These are phyloP conservation scores for Parus major DNA, from an alignment of 2,113 vertebrate genomes.

Conservation along the genomic window DNA sequence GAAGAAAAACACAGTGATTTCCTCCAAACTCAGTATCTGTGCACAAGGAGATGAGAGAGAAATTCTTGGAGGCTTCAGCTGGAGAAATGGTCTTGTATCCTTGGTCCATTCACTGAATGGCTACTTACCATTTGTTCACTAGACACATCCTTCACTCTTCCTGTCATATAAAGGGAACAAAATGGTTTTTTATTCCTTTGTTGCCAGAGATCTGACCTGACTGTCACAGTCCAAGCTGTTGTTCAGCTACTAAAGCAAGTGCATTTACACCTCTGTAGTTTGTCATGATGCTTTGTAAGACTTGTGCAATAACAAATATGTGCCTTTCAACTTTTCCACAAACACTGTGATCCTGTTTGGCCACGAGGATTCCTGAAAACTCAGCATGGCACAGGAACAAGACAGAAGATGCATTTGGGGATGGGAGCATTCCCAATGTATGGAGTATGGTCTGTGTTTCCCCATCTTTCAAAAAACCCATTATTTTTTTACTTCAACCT, in stretches of 20 bases:
- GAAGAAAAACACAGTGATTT: not conserved
- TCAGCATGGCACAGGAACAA: not conserved
- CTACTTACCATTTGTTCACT: not conserved
- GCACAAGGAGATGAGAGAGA: not conserved
- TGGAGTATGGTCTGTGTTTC: not conserved
- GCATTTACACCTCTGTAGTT: not conserved
- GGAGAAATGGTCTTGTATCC: not conserved
- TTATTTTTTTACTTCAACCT: not conserved
- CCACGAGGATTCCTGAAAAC: not conserved
- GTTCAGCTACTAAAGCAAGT: not conserved
- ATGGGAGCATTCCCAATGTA: not conserved
- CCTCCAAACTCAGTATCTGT: not conserved
- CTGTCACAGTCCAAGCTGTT: not conserved
- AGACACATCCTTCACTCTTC: not conserved
- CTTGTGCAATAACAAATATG: not conserved
- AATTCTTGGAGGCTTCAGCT: not conserved
- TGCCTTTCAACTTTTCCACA: not conserved
- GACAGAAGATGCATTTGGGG: not conserved
- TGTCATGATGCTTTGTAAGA: not conserved
- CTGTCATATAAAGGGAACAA: not conserved
- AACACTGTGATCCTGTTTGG: not conserved
- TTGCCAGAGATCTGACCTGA: not conserved
- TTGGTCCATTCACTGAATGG: not conserved
- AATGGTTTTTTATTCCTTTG: not conserved
- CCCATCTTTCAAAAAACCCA: not conserved